phyloP scores from a whole-genome alignment of 2,113 vertebrate species.

The Oncorhynchus masou region DNA sequence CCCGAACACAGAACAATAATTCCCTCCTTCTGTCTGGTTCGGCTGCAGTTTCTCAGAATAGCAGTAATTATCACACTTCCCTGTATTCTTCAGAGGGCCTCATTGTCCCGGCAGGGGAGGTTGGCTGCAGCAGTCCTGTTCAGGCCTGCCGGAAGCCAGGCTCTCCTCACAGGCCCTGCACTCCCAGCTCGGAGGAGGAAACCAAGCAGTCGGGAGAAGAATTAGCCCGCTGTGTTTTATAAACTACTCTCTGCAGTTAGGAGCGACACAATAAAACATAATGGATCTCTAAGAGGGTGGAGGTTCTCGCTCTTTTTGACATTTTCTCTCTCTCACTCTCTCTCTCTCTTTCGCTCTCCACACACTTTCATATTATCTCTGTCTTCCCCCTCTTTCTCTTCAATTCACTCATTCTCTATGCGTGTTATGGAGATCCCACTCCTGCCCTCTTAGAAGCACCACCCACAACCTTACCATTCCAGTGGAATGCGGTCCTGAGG shows the following conservation, averaged over 20 bases:
- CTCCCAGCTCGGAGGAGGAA: slow-evolving; percentile 11
- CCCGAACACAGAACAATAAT: slow-evolving; percentile 70
- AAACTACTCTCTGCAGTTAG: not conserved
- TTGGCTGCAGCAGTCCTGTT: no score
- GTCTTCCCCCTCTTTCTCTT: not conserved
- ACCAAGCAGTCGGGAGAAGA: not conserved
- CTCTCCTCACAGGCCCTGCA: slow-evolving; percentile 17
- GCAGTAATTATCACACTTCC: slow-evolving; percentile 83
- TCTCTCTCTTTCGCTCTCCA: no score
- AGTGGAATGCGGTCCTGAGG: no score
- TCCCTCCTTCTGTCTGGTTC: slow-evolving; percentile 59
- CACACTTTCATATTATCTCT: not conserved
- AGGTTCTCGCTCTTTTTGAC: no score
- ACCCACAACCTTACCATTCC: slow-evolving; percentile 65
- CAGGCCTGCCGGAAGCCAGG: slow-evolving; percentile 15
- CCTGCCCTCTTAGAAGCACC: slow-evolving; percentile 58
- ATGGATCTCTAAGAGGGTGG: no score
- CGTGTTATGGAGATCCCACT: no score
- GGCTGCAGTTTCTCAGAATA: slow-evolving; percentile 66
- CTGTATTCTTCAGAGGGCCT: slow-evolving; percentile 73
- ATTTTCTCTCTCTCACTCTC: no score
- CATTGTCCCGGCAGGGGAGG: slow-evolving; percentile 45
- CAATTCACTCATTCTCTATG: slow-evolving; percentile 17
- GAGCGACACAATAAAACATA: no score
- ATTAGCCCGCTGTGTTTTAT: not conserved